Conservation (phyloP, 2,888 invertebrate genomes). For the Parnassius apollo region DNA sequence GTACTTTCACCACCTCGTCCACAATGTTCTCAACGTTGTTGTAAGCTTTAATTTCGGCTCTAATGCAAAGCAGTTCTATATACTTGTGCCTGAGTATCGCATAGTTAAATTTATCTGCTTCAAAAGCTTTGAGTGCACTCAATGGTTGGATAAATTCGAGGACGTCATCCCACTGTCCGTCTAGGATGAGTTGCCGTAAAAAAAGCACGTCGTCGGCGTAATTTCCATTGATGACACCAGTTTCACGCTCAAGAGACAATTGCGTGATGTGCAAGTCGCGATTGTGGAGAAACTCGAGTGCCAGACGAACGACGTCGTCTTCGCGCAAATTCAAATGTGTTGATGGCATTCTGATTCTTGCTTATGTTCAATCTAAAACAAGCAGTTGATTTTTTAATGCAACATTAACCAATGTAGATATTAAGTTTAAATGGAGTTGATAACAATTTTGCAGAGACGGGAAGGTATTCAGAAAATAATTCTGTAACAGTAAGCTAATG, state of each 20-base stretch:
- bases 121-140: slow-evolving; percentile 90
- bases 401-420: neutral
- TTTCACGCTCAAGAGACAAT: slow-evolving; percentile 95
- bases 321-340: slow-evolving; percentile 92
- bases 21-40: slow-evolving; percentile 90
- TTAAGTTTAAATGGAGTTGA: no score
- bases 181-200: slow-evolving; percentile 95
- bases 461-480: no score
- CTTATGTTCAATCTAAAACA: slow-evolving; percentile 47
- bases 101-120: slow-evolving; percentile 92
- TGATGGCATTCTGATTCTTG: slow-evolving; percentile 84
- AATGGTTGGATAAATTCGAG: slow-evolving; percentile 97
- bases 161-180: slow-evolving; percentile 99
- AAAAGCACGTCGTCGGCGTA: slow-evolving; percentile 97
- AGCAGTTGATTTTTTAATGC: slow-evolving; percentile 24
- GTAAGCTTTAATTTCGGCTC: slow-evolving; percentile 72
- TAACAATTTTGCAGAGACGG: no score
- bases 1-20: slow-evolving; percentile 95
- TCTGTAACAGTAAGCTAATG: no score
- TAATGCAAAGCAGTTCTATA: slow-evolving; percentile 95
- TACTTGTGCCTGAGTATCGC: slow-evolving; percentile 95
- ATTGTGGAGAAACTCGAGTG: slow-evolving; percentile 92
- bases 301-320: slow-evolving; percentile 92
- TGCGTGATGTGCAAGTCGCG: slow-evolving; percentile 95
- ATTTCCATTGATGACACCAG: slow-evolving; percentile 95